phyloP scores from a whole-genome alignment of 2,888 invertebrate species.

The Protophormia terraenovae region DNA sequence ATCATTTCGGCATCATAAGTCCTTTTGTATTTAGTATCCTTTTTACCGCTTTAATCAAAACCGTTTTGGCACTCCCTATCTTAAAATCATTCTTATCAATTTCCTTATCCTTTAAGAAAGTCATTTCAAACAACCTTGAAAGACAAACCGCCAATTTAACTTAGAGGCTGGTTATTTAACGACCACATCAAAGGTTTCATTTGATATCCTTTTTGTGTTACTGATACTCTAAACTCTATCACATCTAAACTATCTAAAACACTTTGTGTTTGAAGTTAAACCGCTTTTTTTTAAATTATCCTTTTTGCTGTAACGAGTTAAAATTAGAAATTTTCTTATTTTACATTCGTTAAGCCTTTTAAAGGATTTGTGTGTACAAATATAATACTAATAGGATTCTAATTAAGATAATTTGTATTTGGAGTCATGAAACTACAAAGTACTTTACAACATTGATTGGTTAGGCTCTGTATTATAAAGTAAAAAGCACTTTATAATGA shows the following conservation, averaged over 20 bases:
- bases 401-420: constrained; percentile 51
- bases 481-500: no score
- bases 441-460: background rate
- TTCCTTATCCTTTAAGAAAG: background rate
- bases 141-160: background rate
- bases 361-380: no score
- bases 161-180: background rate
- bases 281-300: background rate
- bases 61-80: background rate
- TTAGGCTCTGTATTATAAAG: no score
- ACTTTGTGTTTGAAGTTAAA: background rate
- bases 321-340: background rate
- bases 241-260: background rate
- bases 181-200: constrained; percentile 26
- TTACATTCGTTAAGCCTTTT: constrained; percentile 22
- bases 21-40: no score
- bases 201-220: background rate
- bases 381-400: no score
- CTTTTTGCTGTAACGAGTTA: background rate
- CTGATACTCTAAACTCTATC: background rate
- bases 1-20: no score
- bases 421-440: background rate
- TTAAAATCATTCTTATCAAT: background rate
- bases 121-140: background rate
- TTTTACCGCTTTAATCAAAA: no score